Conservation (phyloP, 2,888 invertebrate species). For the Sphaeridia pumilis region DNA sequence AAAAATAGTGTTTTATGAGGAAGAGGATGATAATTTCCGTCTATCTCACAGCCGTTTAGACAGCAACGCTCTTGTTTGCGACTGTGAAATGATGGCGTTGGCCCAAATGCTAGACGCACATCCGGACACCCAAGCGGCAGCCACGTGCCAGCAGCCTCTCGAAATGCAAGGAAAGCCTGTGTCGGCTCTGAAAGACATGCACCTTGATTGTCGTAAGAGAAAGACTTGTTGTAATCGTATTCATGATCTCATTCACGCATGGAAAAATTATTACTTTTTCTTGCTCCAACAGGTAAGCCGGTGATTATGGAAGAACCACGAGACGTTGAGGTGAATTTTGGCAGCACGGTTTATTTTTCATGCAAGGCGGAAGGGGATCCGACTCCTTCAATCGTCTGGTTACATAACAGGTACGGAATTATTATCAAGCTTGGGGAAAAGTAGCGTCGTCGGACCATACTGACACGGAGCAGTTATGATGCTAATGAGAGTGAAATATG, state of each 20-base stretch:
- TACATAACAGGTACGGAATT: conserved; percentile 66
- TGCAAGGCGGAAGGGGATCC: conserved; percentile 79
- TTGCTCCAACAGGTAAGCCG: conserved; percentile 51
- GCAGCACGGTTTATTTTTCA: conserved; percentile 64
- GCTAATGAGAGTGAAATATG: neutral
- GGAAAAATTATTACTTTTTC: neutral
- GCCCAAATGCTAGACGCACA: conserved; percentile 55
- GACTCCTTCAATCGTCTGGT: conserved; percentile 73
- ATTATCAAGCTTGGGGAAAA: too few species aligned
- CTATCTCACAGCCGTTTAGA: conserved; percentile 65
- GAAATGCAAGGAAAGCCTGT: conserved; percentile 61
- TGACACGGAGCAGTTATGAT: too few species aligned
- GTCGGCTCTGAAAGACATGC: conserved; percentile 53
- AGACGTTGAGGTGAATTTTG: conserved; percentile 63
- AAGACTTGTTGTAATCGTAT: too few species aligned
- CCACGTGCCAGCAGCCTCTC: conserved; percentile 63
- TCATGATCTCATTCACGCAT: neutral
- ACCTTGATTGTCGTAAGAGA: conserved; percentile 80
- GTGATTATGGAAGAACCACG: conserved; percentile 63
- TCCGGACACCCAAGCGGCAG: conserved; percentile 46
- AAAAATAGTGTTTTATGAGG: too few species aligned
- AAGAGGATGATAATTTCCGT: too few species aligned
- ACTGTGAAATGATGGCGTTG: conserved; percentile 75
- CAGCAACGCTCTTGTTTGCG: conserved; percentile 77
- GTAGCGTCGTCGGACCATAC: too few species aligned